phyloP scores from a whole-genome alignment of 2,113 vertebrate genomes.

The Hippocampus barbouri region DNA sequence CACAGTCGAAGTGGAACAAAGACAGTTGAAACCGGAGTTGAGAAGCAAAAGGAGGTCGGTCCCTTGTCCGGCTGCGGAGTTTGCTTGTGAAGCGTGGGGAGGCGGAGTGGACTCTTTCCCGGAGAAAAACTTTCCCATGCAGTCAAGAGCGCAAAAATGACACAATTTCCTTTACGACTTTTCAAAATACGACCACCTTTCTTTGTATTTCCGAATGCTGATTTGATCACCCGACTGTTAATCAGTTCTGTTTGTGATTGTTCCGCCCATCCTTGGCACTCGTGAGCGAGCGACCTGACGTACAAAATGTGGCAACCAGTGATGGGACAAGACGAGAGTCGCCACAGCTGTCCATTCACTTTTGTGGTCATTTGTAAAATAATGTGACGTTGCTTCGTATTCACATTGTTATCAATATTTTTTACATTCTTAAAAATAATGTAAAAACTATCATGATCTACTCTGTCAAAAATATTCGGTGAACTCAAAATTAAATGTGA shows the following conservation, averaged over 20 bases:
- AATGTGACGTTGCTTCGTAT: no score
- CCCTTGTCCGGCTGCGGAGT: background rate
- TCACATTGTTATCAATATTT: no score
- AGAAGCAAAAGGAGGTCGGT: background rate
- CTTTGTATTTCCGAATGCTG: background rate
- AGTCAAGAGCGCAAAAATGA: background rate
- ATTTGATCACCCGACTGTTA: background rate
- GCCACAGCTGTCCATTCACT: background rate
- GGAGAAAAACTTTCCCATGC: conserved; percentile 12
- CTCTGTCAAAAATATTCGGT: no score
- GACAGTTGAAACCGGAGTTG: background rate
- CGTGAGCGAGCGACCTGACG: background rate
- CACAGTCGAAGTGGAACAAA: background rate
- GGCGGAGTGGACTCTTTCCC: background rate
- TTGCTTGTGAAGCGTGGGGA: background rate
- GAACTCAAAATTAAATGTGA: no score
- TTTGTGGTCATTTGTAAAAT: no score
- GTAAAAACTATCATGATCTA: no score
- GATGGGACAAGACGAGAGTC: background rate
- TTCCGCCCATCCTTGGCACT: background rate
- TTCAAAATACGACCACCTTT: conserved; percentile 5
- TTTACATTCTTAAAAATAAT: no score
- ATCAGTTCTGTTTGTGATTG: background rate
- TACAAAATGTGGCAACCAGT: background rate
- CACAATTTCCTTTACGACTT: background rate